Percentiles rank a stretch among this genome's conserved stretches.
phyloP scores from a whole-genome alignment of 2,113 vertebrate species.

The Columba janthina region DNA sequence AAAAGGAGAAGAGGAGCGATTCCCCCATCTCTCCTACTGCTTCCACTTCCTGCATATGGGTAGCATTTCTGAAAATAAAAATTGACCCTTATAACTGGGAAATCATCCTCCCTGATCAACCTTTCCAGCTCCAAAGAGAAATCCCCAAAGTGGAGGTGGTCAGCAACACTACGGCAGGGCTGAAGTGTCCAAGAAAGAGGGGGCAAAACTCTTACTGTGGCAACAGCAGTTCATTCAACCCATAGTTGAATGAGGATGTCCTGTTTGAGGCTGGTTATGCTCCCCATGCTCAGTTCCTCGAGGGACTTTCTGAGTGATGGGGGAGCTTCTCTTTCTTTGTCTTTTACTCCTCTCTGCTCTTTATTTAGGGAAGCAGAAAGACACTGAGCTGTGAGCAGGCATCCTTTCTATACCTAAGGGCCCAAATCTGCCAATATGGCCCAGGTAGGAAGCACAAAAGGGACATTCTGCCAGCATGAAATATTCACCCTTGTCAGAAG shows the following conservation, averaged over 20 bases:
- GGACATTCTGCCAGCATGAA: background rate
- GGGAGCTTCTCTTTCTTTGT: background rate
- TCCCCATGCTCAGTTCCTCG: fast-evolving
- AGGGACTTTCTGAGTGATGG: background rate
- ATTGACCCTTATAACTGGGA: background rate
- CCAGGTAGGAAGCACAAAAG: background rate
- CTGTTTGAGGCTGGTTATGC: background rate
- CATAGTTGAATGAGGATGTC: background rate
- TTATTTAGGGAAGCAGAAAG: background rate
- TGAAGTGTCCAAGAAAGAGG: background rate
- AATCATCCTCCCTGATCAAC: background rate
- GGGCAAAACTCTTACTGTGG: background rate
- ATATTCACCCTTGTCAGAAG: background rate
- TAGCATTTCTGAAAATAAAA: background rate
- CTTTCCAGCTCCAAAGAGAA: background rate
- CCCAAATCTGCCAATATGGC: background rate
- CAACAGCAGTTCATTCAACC: background rate
- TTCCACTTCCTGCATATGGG: background rate
- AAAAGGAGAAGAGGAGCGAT: background rate
- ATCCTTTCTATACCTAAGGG: background rate
- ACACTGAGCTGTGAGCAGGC: background rate
- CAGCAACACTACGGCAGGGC: background rate
- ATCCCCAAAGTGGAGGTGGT: background rate
- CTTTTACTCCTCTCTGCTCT: background rate
- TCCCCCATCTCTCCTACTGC: background rate